Evolutionary conservation across 2,113 vertebrate species (phyloP).

Genomic region (Sinocyclocheilus anophthalmus): DNA sequence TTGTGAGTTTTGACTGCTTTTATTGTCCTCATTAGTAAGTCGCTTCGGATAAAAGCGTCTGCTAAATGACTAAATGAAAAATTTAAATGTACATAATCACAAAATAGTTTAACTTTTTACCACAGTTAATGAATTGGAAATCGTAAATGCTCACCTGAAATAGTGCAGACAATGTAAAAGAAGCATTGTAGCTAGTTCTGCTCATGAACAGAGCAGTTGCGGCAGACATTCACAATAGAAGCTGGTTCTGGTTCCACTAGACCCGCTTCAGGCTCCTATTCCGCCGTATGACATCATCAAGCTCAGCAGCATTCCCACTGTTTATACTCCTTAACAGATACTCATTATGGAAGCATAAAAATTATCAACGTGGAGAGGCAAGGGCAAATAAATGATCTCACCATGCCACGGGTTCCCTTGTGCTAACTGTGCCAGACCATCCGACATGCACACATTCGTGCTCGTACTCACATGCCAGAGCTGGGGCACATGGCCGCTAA

Average conservation of each 20-base stretch:
- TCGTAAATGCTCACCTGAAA: not conserved
- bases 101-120: no score
- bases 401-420: conserved; percentile 3
- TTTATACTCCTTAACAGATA: conserved; percentile 72
- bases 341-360: conserved; percentile 80
- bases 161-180: not conserved
- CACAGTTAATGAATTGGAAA: not conserved
- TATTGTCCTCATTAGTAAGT: no score
- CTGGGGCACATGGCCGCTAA: conserved; percentile 71
- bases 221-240: not conserved
- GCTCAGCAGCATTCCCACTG: conserved; percentile 64
- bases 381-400: conserved; percentile 73
- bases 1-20: no score
- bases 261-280: conserved; percentile 58
- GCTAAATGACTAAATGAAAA: no score
- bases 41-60: no score
- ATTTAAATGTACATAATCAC: no score
- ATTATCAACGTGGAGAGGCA: conserved; percentile 70
- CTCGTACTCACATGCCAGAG: conserved; percentile 48
- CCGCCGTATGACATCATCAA: conserved; percentile 73
- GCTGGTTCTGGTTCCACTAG: conserved; percentile 16
- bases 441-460: conserved; percentile 46
- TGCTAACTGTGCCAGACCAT: conserved; percentile 64
- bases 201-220: not conserved
- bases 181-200: not conserved